Conservation (phyloP, 1,140 invertebrate genomes). For the Cyphomyrmex costatus region DNA sequence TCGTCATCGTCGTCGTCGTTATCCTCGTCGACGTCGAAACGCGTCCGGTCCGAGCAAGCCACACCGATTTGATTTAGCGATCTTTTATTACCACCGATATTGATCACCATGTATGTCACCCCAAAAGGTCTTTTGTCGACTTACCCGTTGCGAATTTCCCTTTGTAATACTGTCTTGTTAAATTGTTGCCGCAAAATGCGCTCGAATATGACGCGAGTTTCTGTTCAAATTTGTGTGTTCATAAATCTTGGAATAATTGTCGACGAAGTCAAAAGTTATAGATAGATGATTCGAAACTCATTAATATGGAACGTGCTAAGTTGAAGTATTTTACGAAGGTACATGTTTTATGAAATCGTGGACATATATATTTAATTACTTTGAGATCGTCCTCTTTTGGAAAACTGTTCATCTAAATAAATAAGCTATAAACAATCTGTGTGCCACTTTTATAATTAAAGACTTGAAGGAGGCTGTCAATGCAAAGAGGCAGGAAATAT, state of each 20-base stretch:
- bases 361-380: not conserved
- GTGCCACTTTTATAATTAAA: slow-evolving; percentile 4
- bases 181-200: slow-evolving; percentile 19
- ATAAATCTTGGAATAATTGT: slow-evolving; percentile 21
- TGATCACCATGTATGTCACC: slow-evolving; percentile 66
- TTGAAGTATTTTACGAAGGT: not conserved
- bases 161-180: slow-evolving; percentile 18
- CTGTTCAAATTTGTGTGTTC: slow-evolving; percentile 44
- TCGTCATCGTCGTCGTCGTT: slow-evolving; percentile 15
- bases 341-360: not conserved
- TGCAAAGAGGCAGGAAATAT: not conserved
- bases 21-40: slow-evolving; percentile 12
- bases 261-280: not conserved
- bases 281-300: not conserved
- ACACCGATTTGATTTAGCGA: slow-evolving; percentile 78
- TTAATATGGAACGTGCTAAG: slow-evolving; percentile 6
- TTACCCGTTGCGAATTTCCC: slow-evolving; percentile 52
- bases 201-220: slow-evolving; percentile 9
- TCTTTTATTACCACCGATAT: slow-evolving; percentile 80
- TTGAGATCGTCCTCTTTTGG: not conserved
- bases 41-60: slow-evolving; percentile 25
- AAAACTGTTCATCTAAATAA: slow-evolving; percentile 11
- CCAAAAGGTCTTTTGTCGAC: slow-evolving; percentile 31
- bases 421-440: slow-evolving; percentile 1
- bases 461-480: not conserved